Conservation (phyloP, 1,140 invertebrate species). For the Centruroides vittatus region DNA sequence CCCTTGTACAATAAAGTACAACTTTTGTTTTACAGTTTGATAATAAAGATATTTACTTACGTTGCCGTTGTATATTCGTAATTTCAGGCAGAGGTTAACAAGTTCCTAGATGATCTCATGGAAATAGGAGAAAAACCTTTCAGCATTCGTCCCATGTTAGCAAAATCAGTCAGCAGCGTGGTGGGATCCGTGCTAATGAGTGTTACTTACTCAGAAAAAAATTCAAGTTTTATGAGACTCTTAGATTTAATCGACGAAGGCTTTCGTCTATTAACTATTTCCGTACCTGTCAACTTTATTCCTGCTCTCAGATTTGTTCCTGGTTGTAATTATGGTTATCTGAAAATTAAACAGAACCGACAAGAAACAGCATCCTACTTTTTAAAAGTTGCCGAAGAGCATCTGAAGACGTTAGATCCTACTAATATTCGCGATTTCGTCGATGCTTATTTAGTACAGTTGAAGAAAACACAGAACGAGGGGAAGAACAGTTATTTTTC, state of each 20-base stretch:
- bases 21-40: neutral
- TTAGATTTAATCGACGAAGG: slow-evolving; percentile 75
- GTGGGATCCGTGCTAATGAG: slow-evolving; percentile 84
- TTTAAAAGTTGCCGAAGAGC: slow-evolving; percentile 62
- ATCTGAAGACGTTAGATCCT: slow-evolving; percentile 55
- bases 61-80: neutral
- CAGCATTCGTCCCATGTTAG: slow-evolving; percentile 52
- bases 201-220: slow-evolving; percentile 51
- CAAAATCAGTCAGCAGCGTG: slow-evolving; percentile 74
- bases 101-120: slow-evolving; percentile 47
- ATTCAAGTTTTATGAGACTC: slow-evolving; percentile 56
- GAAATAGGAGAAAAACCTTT: slow-evolving; percentile 43
- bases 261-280: slow-evolving; percentile 59
- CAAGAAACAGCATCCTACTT: slow-evolving; percentile 70
- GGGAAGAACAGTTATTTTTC: slow-evolving; percentile 37
- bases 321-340: slow-evolving; percentile 47
- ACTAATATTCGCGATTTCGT: slow-evolving; percentile 62
- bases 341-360: slow-evolving; percentile 59
- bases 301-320: slow-evolving; percentile 56
- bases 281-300: slow-evolving; percentile 49
- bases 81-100: slow-evolving; percentile 54
- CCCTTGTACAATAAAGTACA: too few species aligned
- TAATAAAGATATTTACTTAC: neutral
- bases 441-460: slow-evolving; percentile 71
- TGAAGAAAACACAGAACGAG: slow-evolving; percentile 58